These are phyloP conservation scores for Eupeodes latifasciatus DNA, from an alignment of 2,888 invertebrate genomes.

Conservation along the genomic window DNA sequence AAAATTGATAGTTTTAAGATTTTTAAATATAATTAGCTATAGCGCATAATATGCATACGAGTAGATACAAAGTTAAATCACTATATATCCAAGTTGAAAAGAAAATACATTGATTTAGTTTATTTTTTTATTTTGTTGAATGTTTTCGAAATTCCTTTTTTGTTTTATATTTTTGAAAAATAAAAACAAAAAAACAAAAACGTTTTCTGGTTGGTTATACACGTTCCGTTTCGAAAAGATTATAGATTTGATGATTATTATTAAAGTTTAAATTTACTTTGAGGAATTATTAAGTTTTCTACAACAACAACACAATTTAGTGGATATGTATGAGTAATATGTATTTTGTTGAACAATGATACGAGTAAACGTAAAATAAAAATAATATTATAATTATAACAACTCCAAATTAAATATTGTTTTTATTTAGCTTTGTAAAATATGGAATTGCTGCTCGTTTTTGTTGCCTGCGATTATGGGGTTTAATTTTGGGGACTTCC, in stretches of 20 bases:
- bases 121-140: neutral
- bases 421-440: neutral
- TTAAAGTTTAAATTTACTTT: conserved; percentile 2
- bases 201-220: neutral
- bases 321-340: conserved; percentile 11
- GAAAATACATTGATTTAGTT: neutral
- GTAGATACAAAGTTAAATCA: neutral
- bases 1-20: conserved; percentile 16
- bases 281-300: conserved; percentile 60
- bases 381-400: conserved; percentile 50
- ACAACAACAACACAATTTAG: conserved; percentile 16
- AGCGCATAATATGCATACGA: conserved; percentile 2
- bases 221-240: neutral
- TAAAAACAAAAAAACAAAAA: too few species aligned
- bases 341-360: conserved; percentile 58
- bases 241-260: neutral
- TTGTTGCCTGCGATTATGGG: too few species aligned
- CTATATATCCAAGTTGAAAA: neutral
- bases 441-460: neutral
- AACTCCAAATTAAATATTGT: conserved; percentile 2
- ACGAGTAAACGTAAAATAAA: conserved; percentile 53
- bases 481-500: too few species aligned
- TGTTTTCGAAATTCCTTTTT: neutral
- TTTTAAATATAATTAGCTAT: conserved; percentile 30
- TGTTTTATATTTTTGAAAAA: neutral